Conservation (phyloP, 2,888 invertebrate genomes). For the Eupithecia tripunctaria region DNA sequence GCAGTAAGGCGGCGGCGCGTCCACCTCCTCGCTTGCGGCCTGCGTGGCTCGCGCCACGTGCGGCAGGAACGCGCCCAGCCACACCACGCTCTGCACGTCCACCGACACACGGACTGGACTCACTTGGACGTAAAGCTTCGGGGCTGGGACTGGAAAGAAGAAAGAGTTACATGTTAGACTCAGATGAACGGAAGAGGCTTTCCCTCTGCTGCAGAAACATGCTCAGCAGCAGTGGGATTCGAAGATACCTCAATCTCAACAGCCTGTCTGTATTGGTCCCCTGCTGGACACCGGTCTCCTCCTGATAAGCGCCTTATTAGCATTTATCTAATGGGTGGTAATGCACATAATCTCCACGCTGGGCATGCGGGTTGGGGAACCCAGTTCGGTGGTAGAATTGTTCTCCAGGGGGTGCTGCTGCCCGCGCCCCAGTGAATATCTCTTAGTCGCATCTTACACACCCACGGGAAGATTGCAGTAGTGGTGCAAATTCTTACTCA, state of each 20-base stretch:
- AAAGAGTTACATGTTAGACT: neutral
- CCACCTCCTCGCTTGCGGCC: conserved; percentile 44
- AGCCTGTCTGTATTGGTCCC: too few relatives aligned
- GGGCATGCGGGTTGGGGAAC: too few relatives aligned
- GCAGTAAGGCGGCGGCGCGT: conserved; percentile 84
- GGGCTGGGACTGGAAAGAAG: conserved; percentile 92
- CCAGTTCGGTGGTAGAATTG: too few relatives aligned
- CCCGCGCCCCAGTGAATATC: too few relatives aligned
- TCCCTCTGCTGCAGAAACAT: neutral
- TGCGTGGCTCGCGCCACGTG: conserved; percentile 91
- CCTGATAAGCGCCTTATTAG: too few relatives aligned
- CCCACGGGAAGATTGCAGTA: too few relatives aligned
- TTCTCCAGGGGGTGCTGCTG: too few relatives aligned
- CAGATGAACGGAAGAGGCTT: neutral
- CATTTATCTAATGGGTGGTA: too few relatives aligned
- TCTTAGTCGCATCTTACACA: too few relatives aligned
- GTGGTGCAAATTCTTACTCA: neutral
- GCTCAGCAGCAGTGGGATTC: neutral
- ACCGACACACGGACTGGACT: conserved; percentile 95
- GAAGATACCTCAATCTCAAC: too few relatives aligned
- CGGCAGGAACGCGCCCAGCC: conserved; percentile 96
- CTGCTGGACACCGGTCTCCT: too few relatives aligned
- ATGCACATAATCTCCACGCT: too few relatives aligned
- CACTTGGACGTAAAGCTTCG: conserved; percentile 95
- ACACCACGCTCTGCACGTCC: conserved; percentile 94